Percentiles rank a stretch among this genome's conserved stretches.
These are phyloP conservation scores for Drosophila sproati DNA, from an alignment of 1,140 invertebrate genomes.

Conservation along the genomic window DNA sequence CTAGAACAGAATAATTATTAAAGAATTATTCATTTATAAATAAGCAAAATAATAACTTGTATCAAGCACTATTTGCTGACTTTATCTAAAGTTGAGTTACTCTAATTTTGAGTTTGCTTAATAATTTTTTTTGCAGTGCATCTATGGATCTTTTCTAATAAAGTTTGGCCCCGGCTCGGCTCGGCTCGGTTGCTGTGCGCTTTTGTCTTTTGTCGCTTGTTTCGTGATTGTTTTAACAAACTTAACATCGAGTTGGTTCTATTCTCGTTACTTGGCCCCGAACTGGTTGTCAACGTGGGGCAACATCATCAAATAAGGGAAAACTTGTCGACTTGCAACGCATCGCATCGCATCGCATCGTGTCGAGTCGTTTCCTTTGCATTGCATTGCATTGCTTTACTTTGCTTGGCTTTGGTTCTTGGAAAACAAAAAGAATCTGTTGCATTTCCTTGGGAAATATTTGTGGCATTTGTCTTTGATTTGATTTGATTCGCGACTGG, in stretches of 20 bases:
- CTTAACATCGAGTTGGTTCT: constrained; percentile 33
- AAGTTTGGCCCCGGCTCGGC: constrained; percentile 5
- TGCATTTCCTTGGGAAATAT: constrained; percentile 81
- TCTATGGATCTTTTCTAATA: constrained; percentile 29
- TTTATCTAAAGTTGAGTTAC: too few species aligned
- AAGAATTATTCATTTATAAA: too few species aligned
- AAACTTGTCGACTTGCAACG: constrained; percentile 53
- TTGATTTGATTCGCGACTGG: constrained; percentile 34
- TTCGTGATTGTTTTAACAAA: constrained; percentile 61
- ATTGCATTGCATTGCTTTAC: constrained; percentile 39
- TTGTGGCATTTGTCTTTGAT: constrained; percentile 65
- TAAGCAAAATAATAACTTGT: too few species aligned
- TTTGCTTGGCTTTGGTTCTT: constrained; percentile 54
- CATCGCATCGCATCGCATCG: not conserved
- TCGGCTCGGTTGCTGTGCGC: not conserved
- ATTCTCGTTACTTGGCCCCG: constrained; percentile 27
- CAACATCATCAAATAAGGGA: constrained; percentile 70
- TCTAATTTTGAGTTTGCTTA: not conserved
- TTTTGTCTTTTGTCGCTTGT: constrained; percentile 12
- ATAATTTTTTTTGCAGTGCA: constrained; percentile 3
- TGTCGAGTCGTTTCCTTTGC: constrained; percentile 49
- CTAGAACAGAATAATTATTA: too few species aligned
- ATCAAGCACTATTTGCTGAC: too few species aligned
- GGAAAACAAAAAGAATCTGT: constrained; percentile 72
- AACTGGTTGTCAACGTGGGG: constrained; percentile 49